Evolutionary conservation across 2,888 invertebrate genomes (phyloP), one percentile per base, ranked within the genome.

Genomic region (Polydrusus cervinus): DNA sequence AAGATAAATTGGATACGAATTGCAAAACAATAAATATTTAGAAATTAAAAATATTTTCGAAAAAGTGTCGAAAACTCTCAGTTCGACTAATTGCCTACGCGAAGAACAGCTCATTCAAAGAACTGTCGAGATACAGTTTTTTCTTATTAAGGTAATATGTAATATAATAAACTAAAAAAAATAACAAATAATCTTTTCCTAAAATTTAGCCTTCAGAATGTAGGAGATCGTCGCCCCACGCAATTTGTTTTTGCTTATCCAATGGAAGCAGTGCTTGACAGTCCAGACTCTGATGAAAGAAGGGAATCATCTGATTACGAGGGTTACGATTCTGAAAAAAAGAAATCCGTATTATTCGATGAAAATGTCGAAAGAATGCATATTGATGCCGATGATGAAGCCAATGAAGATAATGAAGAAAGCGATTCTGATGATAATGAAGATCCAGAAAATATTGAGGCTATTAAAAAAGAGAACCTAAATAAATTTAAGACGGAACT

Each of bases 271-370:
- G 40, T 60, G 40, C 40, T 66, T 11, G 70, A 80, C 34, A 72
- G 69, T 20, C 18, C 53, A 13, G 16, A 16, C 16, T 7, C 34
- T 3, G 64, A 69, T 47, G 66, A 65, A 40, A 69, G 66, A 40
- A 34, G 70, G 38, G 70, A 74, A 49, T 69, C 68, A 20, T 49
- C 72, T 18, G 72, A 72, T 57, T 64, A 55, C 30, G 13, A 13
- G 34, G 57, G 18, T 0, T 16, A 18, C 3, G 57, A 60, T 18
- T 16, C 57, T 7, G 80, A 85, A 14, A 82, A 78, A 53, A 84
- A 78, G 62, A 82, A 82, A 76, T 80, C 81, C 1, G 82, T 83
- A 11, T 80, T 78, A 11, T 83, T 83, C 69, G 81, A 82, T 51
- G 79, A 80, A 11, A 79, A 80, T 25, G 79, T 82, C n/a, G 81